phyloP scores from a whole-genome alignment of 2,113 vertebrate genomes.

The Morone saxatilis region DNA sequence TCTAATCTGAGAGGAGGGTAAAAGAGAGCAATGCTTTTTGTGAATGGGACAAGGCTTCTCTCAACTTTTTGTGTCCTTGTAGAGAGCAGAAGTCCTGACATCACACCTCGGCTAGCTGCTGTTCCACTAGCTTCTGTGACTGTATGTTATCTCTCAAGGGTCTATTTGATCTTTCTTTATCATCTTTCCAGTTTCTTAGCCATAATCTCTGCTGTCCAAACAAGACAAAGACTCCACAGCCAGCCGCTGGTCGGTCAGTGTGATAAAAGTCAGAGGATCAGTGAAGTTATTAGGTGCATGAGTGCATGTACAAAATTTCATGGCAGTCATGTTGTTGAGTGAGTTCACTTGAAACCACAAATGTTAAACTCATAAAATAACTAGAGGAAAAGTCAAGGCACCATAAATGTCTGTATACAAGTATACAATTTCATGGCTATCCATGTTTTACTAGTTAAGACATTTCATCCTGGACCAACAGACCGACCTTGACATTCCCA shows the following conservation, averaged over 20 bases:
- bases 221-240: neutral
- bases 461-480: neutral
- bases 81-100: slow-evolving; percentile 4
- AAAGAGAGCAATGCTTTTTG: slow-evolving; percentile 22
- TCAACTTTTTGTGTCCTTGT: slow-evolving; percentile 13
- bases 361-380: neutral
- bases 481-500: neutral
- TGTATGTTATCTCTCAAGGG: neutral
- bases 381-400: too few relatives aligned
- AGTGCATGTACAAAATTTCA: too few relatives aligned
- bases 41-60: slow-evolving; percentile 26
- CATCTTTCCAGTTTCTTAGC: neutral
- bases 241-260: neutral
- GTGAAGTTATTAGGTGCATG: too few relatives aligned
- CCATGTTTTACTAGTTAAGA: neutral
- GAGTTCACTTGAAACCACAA: neutral
- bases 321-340: too few relatives aligned
- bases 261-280: too few relatives aligned
- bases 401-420: neutral
- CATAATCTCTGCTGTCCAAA: neutral
- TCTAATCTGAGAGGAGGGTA: slow-evolving; percentile 32
- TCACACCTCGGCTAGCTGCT: neutral
- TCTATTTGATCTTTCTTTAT: neutral
- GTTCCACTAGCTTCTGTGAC: neutral
- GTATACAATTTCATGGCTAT: too few relatives aligned